Evolutionary conservation across 2,113 vertebrate species (phyloP).

Genomic region (Lagopus muta): DNA sequence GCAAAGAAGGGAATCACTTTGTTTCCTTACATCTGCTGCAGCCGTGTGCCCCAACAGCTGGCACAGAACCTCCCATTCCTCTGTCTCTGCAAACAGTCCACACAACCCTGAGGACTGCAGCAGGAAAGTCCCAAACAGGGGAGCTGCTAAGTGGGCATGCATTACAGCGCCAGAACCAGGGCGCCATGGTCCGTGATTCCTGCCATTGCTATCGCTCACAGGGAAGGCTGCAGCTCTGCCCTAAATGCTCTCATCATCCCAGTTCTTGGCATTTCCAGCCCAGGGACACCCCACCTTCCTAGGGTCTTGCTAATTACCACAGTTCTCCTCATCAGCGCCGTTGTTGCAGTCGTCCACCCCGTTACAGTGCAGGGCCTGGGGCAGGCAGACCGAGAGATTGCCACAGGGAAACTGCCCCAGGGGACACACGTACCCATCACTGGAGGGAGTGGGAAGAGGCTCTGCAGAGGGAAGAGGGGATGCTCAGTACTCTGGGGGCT

Average conservation of each 20-base stretch:
- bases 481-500: background rate
- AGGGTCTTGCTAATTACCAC: conserved; percentile 56
- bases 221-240: background rate
- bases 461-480: background rate
- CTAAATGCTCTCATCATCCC: fast-evolving
- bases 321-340: conserved; percentile 79
- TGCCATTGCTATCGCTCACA: background rate
- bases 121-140: background rate
- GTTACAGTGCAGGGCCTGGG: conserved; percentile 78
- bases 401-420: conserved; percentile 79
- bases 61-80: no score
- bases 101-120: no score
- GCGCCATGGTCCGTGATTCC: background rate
- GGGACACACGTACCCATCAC: conserved; percentile 36
- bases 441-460: background rate
- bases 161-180: background rate
- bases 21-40: background rate
- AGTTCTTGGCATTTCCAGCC: fast-evolving
- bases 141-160: background rate
- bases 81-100: background rate
- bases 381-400: conserved; percentile 73
- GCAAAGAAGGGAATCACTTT: no score
- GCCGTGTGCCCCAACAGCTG: fast-evolving
- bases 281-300: background rate
- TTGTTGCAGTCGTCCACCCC: conserved; percentile 71